Conservation (phyloP, 2,797 vertebrate species). For the Scolopax bukidnonensis region DNA sequence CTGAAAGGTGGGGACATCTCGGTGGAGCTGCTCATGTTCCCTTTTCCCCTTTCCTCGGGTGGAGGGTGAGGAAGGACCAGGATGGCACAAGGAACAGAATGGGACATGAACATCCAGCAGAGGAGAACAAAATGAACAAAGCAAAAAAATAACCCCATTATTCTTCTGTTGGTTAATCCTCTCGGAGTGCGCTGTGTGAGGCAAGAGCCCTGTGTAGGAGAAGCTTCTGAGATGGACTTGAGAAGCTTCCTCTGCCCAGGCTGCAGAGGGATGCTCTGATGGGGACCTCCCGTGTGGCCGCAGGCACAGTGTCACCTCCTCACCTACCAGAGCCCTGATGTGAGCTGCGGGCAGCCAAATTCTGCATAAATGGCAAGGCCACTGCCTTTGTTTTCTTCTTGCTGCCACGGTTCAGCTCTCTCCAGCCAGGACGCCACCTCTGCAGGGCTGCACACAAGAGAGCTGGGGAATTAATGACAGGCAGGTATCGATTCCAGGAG, state of each 20-base stretch:
- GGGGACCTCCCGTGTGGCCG: fast-evolving
- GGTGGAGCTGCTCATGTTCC: background rate
- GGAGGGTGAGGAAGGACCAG: background rate
- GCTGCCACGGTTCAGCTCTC: background rate
- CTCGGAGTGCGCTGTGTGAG: background rate
- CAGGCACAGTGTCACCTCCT: fast-evolving
- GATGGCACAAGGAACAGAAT: background rate
- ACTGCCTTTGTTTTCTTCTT: background rate
- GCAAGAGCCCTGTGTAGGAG: background rate
- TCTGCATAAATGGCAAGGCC: background rate
- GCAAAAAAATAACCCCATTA: background rate
- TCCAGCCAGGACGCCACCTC: background rate
- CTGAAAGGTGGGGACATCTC: background rate
- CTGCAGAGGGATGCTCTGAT: fast-evolving
- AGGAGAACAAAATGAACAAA: background rate
- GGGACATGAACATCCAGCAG: background rate
- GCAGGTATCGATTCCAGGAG: background rate
- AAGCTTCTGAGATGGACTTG: background rate
- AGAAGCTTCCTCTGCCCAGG: background rate
- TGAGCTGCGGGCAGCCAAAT: fast-evolving
- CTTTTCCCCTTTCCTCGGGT: background rate
- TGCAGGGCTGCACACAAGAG: fast-evolving
- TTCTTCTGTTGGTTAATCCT: background rate
- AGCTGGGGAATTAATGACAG: background rate
- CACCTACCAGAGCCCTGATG: background rate